Conservation (phyloP, 2,888 invertebrate genomes). For the Meliscaeva auricollis region DNA sequence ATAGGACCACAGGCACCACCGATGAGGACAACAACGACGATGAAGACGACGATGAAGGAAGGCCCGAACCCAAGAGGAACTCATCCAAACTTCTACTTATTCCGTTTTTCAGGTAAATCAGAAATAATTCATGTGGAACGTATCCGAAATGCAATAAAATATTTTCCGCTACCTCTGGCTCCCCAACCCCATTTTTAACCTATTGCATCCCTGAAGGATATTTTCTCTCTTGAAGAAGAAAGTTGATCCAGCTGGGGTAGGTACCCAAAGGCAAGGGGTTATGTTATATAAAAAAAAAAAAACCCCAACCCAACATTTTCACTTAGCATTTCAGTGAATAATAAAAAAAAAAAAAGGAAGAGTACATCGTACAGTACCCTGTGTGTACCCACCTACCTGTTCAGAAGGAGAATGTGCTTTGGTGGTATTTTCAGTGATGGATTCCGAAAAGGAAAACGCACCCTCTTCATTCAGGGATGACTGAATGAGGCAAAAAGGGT, state of each 20-base stretch:
- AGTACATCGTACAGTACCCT: background rate
- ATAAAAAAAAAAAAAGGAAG: constrained; percentile 22
- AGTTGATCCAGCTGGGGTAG: constrained; percentile 33
- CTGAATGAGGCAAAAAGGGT: constrained; percentile 37
- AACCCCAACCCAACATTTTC: background rate
- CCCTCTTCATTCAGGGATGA: constrained; percentile 18
- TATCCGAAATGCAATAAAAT: constrained; percentile 76
- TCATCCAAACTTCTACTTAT: constrained; percentile 75
- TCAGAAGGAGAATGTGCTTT: background rate
- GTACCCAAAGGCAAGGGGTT: background rate
- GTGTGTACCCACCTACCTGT: background rate
- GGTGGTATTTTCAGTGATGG: constrained; percentile 67
- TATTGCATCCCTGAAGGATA: constrained; percentile 64
- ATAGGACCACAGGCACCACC: constrained; percentile 55
- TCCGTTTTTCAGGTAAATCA: constrained; percentile 76
- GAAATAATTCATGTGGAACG: constrained; percentile 76
- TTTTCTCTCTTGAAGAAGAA: constrained; percentile 53
- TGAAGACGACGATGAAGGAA: constrained; percentile 29
- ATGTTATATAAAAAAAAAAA: background rate
- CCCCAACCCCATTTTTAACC: background rate
- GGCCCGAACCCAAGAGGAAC: constrained; percentile 46
- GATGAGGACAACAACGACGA: constrained; percentile 24
- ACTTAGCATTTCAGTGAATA: constrained; percentile 54
- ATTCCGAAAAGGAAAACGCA: constrained; percentile 51
- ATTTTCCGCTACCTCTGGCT: constrained; percentile 51